Base-by-base conservation (phyloP, 1,140 invertebrate genomes). In the Euborellia annulipes region DNA sequence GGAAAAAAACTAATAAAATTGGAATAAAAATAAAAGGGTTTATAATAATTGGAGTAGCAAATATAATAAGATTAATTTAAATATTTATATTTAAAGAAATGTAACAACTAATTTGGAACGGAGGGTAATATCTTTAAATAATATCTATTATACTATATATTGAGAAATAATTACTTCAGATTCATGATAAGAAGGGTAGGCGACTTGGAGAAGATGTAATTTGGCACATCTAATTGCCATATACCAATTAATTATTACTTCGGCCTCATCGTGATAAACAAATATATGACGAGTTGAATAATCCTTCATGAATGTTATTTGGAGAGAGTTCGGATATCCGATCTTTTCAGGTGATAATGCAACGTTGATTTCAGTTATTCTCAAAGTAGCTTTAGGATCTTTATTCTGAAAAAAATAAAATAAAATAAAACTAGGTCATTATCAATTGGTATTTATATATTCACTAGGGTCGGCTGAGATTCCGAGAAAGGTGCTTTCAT, bases 231-330 rank as follows among this genome's bases (percentile, higher is more conserved):
- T 66, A 47, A 93, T 88, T 16, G 84, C 82, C 62, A 81, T 78
- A 59, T 88, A 93, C 87, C 87, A 92, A 59, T 85, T 81, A 16
- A 81, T 82, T 47, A 89, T 85, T 40, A 81, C 76, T 68, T 88
- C 82, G 2, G 83, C 73, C 50, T 83, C 80, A 50, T 89, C 82
- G 47, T 88, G 81, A 55, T 86, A 87, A 1, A 92, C 78, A 62
- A 81, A 92, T 50, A 93, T 79, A 58, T 88, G 86, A 52, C 87
- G 64, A 3, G 87, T 92, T 2, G 81, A 76, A 3, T 67, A 66
- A 42, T 88, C 81, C 56, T 83, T 83, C 55, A 85, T 71, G 56
- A 80, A 91, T 1, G 84, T 82, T 3, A 91, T 64, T 63, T 91
- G 86, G 50, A 91, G 66, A 21, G 77, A 80, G 58, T 84, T 85